Percentiles rank a stretch among this genome's conserved stretches.
phyloP scores from a whole-genome alignment of 2,113 vertebrate genomes.

The Xenotilapia longispinis region DNA sequence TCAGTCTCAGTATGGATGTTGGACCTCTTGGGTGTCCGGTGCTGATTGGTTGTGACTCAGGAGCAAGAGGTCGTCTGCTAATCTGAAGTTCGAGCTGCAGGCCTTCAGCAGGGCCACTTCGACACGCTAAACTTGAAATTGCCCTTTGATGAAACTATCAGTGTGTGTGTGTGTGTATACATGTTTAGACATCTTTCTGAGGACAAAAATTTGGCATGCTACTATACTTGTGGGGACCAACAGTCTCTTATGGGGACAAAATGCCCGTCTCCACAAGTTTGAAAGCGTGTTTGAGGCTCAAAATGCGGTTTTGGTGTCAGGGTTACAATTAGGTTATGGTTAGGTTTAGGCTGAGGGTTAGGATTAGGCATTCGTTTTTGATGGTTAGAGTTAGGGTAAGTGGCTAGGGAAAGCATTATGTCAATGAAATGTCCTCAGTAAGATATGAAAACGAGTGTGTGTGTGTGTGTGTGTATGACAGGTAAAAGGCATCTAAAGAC shows the following conservation, averaged over 20 bases:
- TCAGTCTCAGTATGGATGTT: background rate
- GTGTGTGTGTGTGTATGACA: background rate
- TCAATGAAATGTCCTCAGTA: background rate
- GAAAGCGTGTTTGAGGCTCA: background rate
- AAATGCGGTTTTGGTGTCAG: background rate
- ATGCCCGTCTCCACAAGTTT: accelerated
- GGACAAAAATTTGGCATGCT: background rate
- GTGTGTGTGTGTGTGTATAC: background rate
- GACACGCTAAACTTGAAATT: background rate
- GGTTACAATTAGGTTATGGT: background rate
- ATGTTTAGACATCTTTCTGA: background rate
- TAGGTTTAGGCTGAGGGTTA: background rate
- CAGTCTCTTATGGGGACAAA: background rate
- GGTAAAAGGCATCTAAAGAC: background rate
- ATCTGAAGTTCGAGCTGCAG: background rate
- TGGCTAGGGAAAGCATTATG: background rate
- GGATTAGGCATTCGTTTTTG: background rate
- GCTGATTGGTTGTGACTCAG: background rate
- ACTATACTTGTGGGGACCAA: background rate
- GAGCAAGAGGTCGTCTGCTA: background rate
- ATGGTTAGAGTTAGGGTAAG: background rate
- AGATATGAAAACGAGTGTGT: background rate
- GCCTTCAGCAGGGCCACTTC: background rate
- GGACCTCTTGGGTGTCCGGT: background rate
- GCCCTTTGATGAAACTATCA: background rate